Percentiles rank a stretch among this genome's conserved stretches.
These are phyloP conservation scores for Cyphomyrus discorhynchus DNA, from an alignment of 2,113 vertebrate genomes.

Conservation along the genomic window DNA sequence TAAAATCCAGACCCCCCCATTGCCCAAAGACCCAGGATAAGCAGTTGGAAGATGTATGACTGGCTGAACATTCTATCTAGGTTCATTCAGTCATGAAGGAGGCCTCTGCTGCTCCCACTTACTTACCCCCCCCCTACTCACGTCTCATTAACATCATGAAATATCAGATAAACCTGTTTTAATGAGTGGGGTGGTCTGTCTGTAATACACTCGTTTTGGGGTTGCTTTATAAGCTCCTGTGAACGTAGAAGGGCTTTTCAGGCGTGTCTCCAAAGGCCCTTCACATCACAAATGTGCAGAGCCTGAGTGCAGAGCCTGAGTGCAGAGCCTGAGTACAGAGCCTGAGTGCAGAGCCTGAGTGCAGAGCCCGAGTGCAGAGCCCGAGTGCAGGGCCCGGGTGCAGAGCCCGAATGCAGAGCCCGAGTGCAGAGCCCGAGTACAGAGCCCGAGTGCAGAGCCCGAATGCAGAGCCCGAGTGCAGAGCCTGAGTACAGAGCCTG, in stretches of 20 bases:
- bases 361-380: too few relatives aligned
- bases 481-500: too few relatives aligned
- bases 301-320: too few relatives aligned
- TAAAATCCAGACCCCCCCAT: background rate
- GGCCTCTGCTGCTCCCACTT: background rate
- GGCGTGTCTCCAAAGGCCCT: background rate
- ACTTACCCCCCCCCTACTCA: background rate
- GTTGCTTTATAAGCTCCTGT: background rate
- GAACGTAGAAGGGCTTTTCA: background rate
- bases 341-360: rapidly evolving
- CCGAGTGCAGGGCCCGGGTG: rapidly evolving
- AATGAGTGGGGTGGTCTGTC: background rate
- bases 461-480: background rate
- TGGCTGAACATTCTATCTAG: background rate
- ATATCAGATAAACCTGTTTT: background rate
- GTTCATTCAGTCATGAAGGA: background rate
- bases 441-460: background rate
- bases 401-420: too few relatives aligned
- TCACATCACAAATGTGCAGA: background rate
- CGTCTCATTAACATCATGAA: background rate
- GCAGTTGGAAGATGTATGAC: background rate
- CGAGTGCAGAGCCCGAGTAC: too few relatives aligned
- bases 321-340: background rate
- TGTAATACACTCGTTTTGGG: background rate
- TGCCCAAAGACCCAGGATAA: background rate